These are phyloP conservation scores for Stichopus chloronotus DNA, from an alignment of 35 echinoderm and acorn worm species.

Conservation along the genomic window DNA sequence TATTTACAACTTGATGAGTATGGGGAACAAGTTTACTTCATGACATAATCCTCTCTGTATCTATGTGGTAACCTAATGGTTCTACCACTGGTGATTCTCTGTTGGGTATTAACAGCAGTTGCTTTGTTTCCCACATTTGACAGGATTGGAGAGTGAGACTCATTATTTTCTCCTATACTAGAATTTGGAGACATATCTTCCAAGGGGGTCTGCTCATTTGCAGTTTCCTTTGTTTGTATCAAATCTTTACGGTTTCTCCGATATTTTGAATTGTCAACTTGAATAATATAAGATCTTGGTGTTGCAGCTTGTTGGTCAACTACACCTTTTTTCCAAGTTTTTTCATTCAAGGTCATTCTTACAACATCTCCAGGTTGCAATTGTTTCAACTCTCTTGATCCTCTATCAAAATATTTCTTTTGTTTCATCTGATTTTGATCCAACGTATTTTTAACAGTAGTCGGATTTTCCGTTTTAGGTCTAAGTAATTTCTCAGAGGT, in stretches of 20 bases:
- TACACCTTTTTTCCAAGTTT: constrained; percentile 6
- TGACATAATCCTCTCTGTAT: not conserved
- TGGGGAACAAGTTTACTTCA: not conserved
- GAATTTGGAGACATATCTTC: not conserved
- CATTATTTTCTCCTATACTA: not conserved
- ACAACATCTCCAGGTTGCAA: constrained; percentile 13
- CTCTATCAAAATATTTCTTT: not conserved
- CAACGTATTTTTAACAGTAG: not conserved
- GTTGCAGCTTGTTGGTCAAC: not conserved
- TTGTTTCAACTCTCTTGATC: not conserved
- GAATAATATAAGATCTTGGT: constrained; percentile 4
- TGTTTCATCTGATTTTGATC: not conserved
- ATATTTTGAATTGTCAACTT: not conserved
- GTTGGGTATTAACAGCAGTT: not conserved
- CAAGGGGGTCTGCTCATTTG: not conserved
- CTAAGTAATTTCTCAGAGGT: not conserved
- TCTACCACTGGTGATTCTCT: not conserved
- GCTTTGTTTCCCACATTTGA: not conserved
- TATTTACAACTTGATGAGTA: not conserved
- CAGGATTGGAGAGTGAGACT: not conserved
- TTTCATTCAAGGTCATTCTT: not conserved
- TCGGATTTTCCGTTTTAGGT: not conserved
- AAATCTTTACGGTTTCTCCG: constrained; percentile 32
- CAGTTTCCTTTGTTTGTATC: constrained; percentile 19
- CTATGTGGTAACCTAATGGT: too few species aligned